These are phyloP conservation scores for Hiodon alosoides DNA, from an alignment of 2,113 vertebrate species.

Conservation along the genomic window DNA sequence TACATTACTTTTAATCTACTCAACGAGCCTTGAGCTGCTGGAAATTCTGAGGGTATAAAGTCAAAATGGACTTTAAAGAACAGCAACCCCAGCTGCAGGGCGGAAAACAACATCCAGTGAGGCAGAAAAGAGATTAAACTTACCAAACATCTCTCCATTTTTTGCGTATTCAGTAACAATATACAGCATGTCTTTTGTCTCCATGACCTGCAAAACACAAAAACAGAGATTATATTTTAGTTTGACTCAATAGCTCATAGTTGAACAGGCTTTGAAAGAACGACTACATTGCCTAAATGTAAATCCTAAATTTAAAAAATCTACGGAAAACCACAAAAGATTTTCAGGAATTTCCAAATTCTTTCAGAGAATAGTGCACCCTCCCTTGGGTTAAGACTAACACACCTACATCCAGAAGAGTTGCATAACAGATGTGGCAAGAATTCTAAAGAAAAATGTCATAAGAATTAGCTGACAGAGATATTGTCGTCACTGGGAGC, in stretches of 20 bases:
- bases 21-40: neutral
- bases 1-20: neutral
- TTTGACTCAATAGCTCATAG: neutral
- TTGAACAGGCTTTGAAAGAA: neutral
- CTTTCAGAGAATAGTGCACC: too few relatives aligned
- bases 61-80: neutral
- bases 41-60: neutral
- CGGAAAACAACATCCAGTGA: neutral
- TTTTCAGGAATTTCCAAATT: too few relatives aligned
- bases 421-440: too few relatives aligned
- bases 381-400: too few relatives aligned
- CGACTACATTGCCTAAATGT: neutral
- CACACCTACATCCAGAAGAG: too few relatives aligned
- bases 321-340: too few relatives aligned
- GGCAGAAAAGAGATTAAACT: conserved; percentile 47
- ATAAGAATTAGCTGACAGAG: too few relatives aligned
- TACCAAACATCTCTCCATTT: conserved; percentile 97
- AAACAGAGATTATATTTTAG: conserved; percentile 19
- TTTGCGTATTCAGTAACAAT: conserved; percentile 95
- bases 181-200: conserved; percentile 98
- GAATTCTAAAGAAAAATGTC: too few relatives aligned
- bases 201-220: conserved; percentile 79
- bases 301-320: too few relatives aligned
- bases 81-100: neutral
- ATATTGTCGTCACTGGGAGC: too few relatives aligned